Percentiles rank a stretch among this genome's conserved stretches.
These are phyloP conservation scores for Centruroides sculpturatus DNA, from an alignment of 1,140 invertebrate genomes.

Conservation along the genomic window DNA sequence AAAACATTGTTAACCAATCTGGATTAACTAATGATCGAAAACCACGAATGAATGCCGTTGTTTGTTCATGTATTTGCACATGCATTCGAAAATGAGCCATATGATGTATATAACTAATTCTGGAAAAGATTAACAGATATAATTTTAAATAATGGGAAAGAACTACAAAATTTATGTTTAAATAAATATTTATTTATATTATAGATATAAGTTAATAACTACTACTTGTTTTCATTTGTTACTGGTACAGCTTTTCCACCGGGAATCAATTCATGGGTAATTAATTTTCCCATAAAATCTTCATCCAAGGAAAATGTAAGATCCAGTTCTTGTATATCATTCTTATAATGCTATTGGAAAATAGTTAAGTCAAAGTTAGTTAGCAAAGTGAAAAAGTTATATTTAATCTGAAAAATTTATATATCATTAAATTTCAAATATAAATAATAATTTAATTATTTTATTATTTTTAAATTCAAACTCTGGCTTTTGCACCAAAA, in stretches of 20 bases:
- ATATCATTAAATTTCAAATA: too few species aligned
- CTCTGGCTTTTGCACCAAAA: too few species aligned
- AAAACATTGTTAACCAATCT: constrained; percentile 92
- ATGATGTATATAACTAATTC: constrained; percentile 92
- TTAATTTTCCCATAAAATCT: constrained; percentile 79
- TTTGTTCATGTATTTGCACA: constrained; percentile 91
- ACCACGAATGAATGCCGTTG: constrained; percentile 85
- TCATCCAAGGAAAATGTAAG: constrained; percentile 95
- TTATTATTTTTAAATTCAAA: too few species aligned
- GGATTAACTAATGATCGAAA: constrained; percentile 89
- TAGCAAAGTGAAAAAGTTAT: too few species aligned
- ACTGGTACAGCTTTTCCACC: constrained; percentile 85
- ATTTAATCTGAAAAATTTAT: too few species aligned
- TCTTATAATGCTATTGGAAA: constrained; percentile 55
- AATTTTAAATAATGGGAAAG: too few species aligned
- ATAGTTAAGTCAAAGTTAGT: too few species aligned
- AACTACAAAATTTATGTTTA: too few species aligned
- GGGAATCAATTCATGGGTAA: constrained; percentile 79
- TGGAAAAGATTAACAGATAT: constrained; percentile 23
- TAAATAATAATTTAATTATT: too few species aligned
- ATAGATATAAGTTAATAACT: constrained; percentile 1
- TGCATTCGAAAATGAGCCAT: constrained; percentile 99
- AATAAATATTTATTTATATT: neutral
- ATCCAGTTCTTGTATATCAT: constrained; percentile 85
- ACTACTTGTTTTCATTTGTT: constrained; percentile 91